These are phyloP conservation scores for Caenorhabditis plicata DNA, from an alignment of 2,888 invertebrate species.

Conservation along the genomic window DNA sequence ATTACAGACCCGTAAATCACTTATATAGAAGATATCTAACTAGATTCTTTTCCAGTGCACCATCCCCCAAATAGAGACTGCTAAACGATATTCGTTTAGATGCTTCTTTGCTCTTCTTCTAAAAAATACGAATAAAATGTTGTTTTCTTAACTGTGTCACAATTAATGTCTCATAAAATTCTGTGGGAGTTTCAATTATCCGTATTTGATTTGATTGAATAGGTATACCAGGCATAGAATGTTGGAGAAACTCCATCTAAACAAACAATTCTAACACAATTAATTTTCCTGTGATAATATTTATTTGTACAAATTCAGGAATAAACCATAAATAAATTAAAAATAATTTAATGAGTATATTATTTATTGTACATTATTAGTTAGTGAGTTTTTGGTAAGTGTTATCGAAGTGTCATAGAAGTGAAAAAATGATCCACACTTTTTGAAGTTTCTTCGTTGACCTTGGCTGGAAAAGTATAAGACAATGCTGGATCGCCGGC, in stretches of 20 bases:
- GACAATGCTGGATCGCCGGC: conserved; percentile 19
- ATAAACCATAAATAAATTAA: background rate
- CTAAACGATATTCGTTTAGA: conserved; percentile 72
- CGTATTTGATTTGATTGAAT: conserved; percentile 30
- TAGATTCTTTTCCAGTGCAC: conserved; percentile 78
- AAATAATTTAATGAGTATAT: background rate
- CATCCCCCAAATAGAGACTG: conserved; percentile 90
- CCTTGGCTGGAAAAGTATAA: background rate
- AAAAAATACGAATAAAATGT: conserved; percentile 31
- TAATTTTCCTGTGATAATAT: background rate
- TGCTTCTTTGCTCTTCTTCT: conserved; percentile 64
- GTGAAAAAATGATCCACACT: conserved; percentile 15
- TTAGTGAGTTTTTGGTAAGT: background rate
- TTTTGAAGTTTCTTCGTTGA: conserved; percentile 4
- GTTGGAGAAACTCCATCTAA: conserved; percentile 23
- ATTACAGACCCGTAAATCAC: conserved; percentile 2
- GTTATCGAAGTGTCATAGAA: conserved; percentile 11
- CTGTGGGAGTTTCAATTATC: conserved; percentile 36
- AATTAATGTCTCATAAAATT: conserved; percentile 42
- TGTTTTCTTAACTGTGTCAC: conserved; percentile 31
- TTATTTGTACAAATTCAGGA: background rate
- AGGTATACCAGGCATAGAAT: conserved; percentile 30
- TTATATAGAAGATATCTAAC: conserved; percentile 67
- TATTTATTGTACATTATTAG: background rate
- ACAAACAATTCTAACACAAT: background rate